Evolutionary conservation across 2,888 invertebrate genomes (phyloP).

Genomic region (Syrista parreyssii): DNA sequence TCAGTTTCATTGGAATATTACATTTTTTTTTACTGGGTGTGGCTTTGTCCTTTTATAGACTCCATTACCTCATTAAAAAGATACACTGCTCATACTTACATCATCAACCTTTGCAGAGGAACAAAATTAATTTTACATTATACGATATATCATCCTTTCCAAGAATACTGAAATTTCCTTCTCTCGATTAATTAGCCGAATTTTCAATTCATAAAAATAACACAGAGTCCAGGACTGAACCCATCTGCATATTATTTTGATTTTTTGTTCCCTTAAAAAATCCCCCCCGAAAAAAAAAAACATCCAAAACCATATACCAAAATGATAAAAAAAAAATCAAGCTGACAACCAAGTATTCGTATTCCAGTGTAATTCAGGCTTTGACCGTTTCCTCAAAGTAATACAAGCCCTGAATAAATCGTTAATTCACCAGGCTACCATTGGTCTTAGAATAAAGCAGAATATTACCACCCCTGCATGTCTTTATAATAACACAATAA

Average conservation of each 20-base stretch:
- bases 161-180: background rate
- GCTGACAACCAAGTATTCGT: background rate
- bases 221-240: background rate
- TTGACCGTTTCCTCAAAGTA: background rate
- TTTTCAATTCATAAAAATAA: background rate
- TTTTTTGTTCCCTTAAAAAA: background rate
- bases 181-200: background rate
- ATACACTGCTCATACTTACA: background rate
- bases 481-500: background rate
- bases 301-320: background rate
- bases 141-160: background rate
- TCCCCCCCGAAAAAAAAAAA: background rate
- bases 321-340: background rate
- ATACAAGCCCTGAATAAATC: background rate
- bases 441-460: background rate
- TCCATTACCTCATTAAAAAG: background rate
- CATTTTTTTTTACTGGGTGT: background rate
- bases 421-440: background rate
- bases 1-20: background rate
- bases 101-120: background rate
- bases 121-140: background rate
- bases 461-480: background rate
- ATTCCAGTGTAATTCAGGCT: background rate
- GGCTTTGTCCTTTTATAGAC: background rate
- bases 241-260: background rate